Evolutionary conservation across 2,797 vertebrate species (phyloP).

Genomic region (Oryzias sinensis): DNA sequence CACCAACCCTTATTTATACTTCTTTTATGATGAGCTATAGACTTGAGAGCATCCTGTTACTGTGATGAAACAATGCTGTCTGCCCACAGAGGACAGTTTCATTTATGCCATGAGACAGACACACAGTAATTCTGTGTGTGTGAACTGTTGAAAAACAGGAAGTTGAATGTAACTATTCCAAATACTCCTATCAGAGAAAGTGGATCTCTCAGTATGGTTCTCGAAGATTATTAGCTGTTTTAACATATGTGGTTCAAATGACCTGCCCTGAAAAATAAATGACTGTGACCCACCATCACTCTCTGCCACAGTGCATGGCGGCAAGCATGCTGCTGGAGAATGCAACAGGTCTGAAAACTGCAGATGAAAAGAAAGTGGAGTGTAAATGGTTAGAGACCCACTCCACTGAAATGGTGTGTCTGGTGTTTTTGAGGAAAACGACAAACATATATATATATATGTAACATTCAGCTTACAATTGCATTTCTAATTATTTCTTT

Average conservation of each 20-base stretch:
- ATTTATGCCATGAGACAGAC: conserved; percentile 10
- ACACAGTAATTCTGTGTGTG: conserved; percentile 6
- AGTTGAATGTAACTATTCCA: conserved; percentile 21
- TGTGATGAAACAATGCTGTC: conserved; percentile 36
- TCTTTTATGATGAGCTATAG: conserved; percentile 33
- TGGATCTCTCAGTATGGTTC: conserved; percentile 38
- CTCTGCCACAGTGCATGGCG: not conserved
- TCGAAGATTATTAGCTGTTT: conserved; percentile 54
- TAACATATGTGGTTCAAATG: conserved; percentile 44
- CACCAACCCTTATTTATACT: conserved; percentile 15
- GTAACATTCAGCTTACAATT: too few relatives aligned
- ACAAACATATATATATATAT: too few relatives aligned
- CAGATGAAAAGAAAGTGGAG: too few relatives aligned
- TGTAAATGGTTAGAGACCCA: too few relatives aligned
- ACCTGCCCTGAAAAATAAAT: conserved; percentile 28
- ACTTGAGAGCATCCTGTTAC: conserved; percentile 43
- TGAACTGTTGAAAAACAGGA: conserved; percentile 14
- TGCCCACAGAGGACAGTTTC: conserved; percentile 19
- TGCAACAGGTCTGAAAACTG: too few relatives aligned
- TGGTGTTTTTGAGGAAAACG: too few relatives aligned
- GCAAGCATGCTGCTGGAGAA: too few relatives aligned
- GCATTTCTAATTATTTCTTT: too few relatives aligned
- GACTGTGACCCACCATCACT: not conserved
- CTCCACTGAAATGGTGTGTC: too few relatives aligned
- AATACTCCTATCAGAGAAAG: conserved; percentile 53